Evolutionary conservation across 2,888 invertebrate species (phyloP), one percentile per base, ranked within the genome.

Genomic region (Drosophila formosana): DNA sequence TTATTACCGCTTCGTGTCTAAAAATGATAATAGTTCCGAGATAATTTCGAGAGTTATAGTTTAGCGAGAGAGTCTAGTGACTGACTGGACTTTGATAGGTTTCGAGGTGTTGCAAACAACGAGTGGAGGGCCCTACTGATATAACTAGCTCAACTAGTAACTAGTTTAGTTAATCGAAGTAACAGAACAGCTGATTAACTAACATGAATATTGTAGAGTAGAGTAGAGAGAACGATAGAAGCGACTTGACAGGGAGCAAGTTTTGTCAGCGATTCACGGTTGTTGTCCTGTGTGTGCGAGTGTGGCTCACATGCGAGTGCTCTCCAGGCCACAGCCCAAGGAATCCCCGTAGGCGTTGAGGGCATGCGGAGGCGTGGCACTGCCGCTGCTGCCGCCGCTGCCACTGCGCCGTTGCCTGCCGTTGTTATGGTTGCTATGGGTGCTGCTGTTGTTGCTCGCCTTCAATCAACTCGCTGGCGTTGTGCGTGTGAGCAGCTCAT

Each of bases 221-320:
- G 58, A 78, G 56, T 45, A 43, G 52, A 67, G 57, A 74, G 70
- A 66, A 26, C 39, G 52, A 41, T 52, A 61, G 64, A 67, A 56
- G 61, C 62, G 57, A 55, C 34, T 66, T 34, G 34, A 28, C 32
- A 53, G 2, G 30, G 64, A 70, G 66, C 61, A 52, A 60, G 28
- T 26, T 34, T n/a, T 25, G 74, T 45, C 46, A 61, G 63, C 47
- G 57, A 8, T 52, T 41, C 37, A 13, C 13, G 32, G 13, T n/a
- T 28, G 28, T 5, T 28, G 28, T 9, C 34, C 11, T 23, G 28
- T 28, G 28, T 28, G 28, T 28, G 28, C 0, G 28, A 28, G 30
- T 34, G 37, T 34, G 37, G 5, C 58, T 80, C 57, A 91, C 91
- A 91, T 90, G 57, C 90, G 90, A 26, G 91, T 91, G 79, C 91